A percentile compares a stretch with the other conserved stretches of the same genome.
These are phyloP conservation scores for Tetragonisca angustula DNA, from an alignment of 2,888 invertebrate species.

Conservation along the genomic window DNA sequence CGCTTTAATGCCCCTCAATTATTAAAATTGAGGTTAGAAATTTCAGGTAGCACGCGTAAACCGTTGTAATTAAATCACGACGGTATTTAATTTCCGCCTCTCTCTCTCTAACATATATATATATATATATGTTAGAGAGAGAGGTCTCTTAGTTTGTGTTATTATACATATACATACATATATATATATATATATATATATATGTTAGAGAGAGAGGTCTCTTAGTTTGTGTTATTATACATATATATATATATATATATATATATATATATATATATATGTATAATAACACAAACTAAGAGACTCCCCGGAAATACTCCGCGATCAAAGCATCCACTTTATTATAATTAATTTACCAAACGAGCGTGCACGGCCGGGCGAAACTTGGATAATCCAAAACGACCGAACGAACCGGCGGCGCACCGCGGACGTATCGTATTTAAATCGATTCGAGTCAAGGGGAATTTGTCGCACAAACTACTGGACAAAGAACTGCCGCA, in stretches of 20 bases:
- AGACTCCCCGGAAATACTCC: neutral
- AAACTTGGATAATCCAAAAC: neutral
- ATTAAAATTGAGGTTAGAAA: neutral
- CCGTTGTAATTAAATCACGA: too few relatives aligned
- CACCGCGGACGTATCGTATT: neutral
- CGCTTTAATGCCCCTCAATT: neutral
- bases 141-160: too few relatives aligned
- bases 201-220: too few relatives aligned
- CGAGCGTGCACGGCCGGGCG: neutral
- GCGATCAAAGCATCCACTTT: neutral
- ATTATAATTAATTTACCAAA: neutral
- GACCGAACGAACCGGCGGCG: neutral
- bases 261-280: too few relatives aligned
- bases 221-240: too few relatives aligned
- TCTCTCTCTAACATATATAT: too few relatives aligned
- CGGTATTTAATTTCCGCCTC: neutral
- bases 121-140: too few relatives aligned
- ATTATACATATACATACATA: too few relatives aligned
- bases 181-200: too few relatives aligned
- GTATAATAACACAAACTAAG: neutral
- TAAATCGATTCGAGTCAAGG: neutral
- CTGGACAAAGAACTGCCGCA: constrained; percentile 3
- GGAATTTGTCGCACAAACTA: neutral
- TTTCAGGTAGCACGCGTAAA: neutral
- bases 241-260: too few relatives aligned